Conservation (phyloP, 1,140 invertebrate genomes). For the Cataglyphis hispanica region DNA sequence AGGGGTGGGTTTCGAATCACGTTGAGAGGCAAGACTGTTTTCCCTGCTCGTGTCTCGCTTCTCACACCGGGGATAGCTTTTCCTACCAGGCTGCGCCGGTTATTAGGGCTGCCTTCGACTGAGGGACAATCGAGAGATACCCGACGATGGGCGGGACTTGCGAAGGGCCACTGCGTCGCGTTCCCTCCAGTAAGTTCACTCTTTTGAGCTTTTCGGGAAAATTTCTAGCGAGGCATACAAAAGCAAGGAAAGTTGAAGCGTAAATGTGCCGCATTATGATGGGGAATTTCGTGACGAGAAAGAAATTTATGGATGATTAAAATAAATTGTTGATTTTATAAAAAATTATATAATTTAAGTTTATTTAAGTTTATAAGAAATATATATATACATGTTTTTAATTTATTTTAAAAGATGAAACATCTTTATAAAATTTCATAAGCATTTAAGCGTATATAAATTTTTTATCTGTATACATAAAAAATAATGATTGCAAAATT, state of each 20-base stretch:
- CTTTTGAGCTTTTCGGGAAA: slow-evolving; percentile 62
- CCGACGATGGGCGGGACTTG: slow-evolving; percentile 78
- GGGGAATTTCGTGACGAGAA: not conserved
- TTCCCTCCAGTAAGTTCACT: slow-evolving; percentile 55
- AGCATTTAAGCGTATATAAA: no score
- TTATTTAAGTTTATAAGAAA: not conserved
- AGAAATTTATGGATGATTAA: not conserved
- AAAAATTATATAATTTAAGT: not conserved
- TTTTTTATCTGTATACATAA: no score
- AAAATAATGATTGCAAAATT: not conserved
- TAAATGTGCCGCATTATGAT: not conserved
- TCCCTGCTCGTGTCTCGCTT: slow-evolving; percentile 68
- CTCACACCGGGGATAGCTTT: slow-evolving; percentile 69
- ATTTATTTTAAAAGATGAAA: not conserved
- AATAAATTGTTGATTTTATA: not conserved
- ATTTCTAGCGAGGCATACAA: slow-evolving; percentile 9
- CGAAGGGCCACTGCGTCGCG: slow-evolving; percentile 58
- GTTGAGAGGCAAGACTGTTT: slow-evolving; percentile 67
- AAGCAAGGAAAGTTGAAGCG: not conserved
- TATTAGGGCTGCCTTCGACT: slow-evolving; percentile 80
- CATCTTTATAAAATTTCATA: not conserved
- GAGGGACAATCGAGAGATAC: slow-evolving; percentile 81
- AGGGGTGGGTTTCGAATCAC: slow-evolving; percentile 69
- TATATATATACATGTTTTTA: not conserved
- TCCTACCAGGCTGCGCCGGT: slow-evolving; percentile 65